Evolutionary conservation across 1,140 invertebrate genomes (phyloP).

Genomic region (Antheraea pernyi): DNA sequence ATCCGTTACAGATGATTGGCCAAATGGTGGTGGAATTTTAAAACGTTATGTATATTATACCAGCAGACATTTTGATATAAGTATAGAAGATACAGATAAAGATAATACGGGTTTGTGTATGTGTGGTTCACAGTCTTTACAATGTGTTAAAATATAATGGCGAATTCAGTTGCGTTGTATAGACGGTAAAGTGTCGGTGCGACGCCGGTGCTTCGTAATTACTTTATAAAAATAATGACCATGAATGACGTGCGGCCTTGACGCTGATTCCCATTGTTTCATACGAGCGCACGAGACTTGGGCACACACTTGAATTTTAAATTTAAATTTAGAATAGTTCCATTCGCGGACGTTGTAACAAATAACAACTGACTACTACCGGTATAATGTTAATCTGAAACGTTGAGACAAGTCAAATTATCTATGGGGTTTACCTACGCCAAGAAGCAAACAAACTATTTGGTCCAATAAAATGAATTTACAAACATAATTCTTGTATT

Average conservation of each 20-base stretch:
- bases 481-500: no score
- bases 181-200: background rate
- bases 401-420: background rate
- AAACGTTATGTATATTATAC: no score
- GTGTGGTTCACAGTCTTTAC: no score
- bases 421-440: background rate
- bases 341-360: constrained; percentile 28
- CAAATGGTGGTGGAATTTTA: no score
- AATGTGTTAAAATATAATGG: background rate
- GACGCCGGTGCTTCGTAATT: constrained; percentile 48
- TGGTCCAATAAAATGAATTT: no score
- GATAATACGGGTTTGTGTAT: no score
- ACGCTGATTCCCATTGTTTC: constrained; percentile 64
- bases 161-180: background rate
- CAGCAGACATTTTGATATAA: no score
- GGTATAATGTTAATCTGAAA: background rate
- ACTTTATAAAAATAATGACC: constrained; percentile 59
- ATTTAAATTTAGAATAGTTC: constrained; percentile 35
- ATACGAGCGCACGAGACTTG: constrained; percentile 39
- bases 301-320: constrained; percentile 52
- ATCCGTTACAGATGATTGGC: no score
- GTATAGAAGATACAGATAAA: no score
- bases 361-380: background rate
- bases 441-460: background rate
- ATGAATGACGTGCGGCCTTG: constrained; percentile 62